Evolutionary conservation across 2,888 invertebrate species (phyloP).

Genomic region (Drosophila kuntzei): DNA sequence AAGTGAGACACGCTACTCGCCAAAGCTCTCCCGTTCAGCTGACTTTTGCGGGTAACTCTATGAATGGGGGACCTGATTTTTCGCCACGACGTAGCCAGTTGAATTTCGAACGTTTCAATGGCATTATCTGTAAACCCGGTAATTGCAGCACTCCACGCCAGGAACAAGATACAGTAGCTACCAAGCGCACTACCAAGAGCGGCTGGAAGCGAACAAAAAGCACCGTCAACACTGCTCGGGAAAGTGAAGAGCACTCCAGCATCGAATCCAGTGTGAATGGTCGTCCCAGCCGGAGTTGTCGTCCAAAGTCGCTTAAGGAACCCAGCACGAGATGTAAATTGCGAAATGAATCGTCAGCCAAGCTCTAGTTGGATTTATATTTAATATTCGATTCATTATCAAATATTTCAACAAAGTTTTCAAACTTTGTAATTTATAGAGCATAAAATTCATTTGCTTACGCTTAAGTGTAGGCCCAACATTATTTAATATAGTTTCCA

Average conservation of each 20-base stretch:
- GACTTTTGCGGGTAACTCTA: neutral
- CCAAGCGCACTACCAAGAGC: neutral
- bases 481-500: neutral
- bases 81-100: conserved; percentile 29
- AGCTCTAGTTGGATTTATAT: neutral
- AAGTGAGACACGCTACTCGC: neutral
- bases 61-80: neutral
- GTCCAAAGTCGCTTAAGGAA: conserved; percentile 49
- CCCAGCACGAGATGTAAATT: conserved; percentile 16
- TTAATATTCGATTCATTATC: neutral
- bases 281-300: conserved; percentile 50
- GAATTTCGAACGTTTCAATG: conserved; percentile 35
- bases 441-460: neutral
- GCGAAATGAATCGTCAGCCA: conserved; percentile 25
- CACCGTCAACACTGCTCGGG: neutral
- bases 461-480: neutral
- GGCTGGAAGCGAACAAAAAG: neutral
- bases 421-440: neutral
- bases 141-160: conserved; percentile 37
- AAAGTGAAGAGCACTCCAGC: neutral
- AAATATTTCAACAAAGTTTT: neutral
- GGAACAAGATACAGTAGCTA: neutral
- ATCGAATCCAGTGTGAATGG: conserved; percentile 1
- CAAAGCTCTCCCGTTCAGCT: conserved; percentile 1
- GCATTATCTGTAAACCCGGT: conserved; percentile 9